These are phyloP conservation scores for Pachypsylla venusta DNA, from an alignment of 1,140 invertebrate species.

Conservation along the genomic window DNA sequence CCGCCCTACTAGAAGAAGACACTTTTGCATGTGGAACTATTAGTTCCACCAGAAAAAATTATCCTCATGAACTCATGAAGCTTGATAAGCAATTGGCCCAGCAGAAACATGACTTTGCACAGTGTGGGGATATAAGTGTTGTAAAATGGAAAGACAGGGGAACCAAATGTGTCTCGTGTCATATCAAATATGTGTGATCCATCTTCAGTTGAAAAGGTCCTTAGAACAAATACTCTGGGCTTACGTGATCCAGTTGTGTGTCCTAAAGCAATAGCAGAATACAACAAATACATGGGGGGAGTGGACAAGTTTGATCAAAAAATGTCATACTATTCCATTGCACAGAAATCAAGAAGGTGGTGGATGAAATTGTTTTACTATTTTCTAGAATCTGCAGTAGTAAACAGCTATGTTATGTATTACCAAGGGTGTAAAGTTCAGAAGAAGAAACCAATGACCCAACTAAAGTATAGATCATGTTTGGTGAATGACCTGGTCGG, in stretches of 20 bases:
- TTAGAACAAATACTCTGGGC: slow-evolving; percentile 13
- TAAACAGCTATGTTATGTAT: slow-evolving; percentile 16
- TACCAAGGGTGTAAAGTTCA: not conserved
- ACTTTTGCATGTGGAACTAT: slow-evolving; percentile 13
- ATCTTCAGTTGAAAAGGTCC: slow-evolving; percentile 13
- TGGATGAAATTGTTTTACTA: slow-evolving; percentile 18
- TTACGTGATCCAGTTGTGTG: slow-evolving; percentile 15
- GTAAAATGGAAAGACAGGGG: slow-evolving; percentile 10
- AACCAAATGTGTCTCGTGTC: not conserved
- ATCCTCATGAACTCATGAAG: not conserved
- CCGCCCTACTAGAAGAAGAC: slow-evolving; percentile 24
- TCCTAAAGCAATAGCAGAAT: slow-evolving; percentile 15
- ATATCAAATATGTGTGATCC: slow-evolving; percentile 13
- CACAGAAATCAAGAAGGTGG: slow-evolving; percentile 18
- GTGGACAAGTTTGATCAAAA: slow-evolving; percentile 22
- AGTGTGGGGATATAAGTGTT: not conserved
- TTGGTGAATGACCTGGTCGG: slow-evolving; percentile 11
- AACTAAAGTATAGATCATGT: slow-evolving; percentile 11
- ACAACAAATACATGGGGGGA: slow-evolving; percentile 22
- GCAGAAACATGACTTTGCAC: not conserved
- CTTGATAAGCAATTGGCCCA: not conserved
- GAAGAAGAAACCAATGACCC: not conserved
- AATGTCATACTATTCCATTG: slow-evolving; percentile 12
- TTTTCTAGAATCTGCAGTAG: slow-evolving; percentile 12
- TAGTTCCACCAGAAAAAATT: slow-evolving; percentile 7